Percentiles rank a stretch among this genome's conserved stretches.
Conservation (phyloP, 2,113 vertebrate genomes). For the Nasalis larvatus region DNA sequence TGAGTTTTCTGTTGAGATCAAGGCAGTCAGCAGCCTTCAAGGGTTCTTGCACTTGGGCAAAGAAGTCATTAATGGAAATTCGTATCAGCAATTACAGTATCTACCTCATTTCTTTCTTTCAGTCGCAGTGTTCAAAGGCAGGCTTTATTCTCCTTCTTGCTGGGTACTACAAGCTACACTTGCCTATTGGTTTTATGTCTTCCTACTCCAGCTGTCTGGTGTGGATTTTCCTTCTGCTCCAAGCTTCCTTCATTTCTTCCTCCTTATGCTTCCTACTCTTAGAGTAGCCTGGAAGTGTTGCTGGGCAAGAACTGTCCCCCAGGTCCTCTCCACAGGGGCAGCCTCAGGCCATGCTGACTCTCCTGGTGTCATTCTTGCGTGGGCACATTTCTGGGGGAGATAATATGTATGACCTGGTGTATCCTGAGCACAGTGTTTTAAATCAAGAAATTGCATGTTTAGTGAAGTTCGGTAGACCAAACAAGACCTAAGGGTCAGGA, state of each 20-base stretch:
- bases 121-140: background rate
- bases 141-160: background rate
- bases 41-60: background rate
- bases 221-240: background rate
- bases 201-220: background rate
- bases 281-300: background rate
- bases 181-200: background rate
- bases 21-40: background rate
- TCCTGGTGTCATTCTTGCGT: background rate
- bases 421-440: background rate
- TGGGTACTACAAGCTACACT: background rate
- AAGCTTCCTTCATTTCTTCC: background rate
- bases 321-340: background rate
- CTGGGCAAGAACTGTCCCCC: background rate
- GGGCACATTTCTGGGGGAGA: background rate
- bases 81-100: background rate
- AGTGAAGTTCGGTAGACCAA: constrained; percentile 13
- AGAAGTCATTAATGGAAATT: background rate
- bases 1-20: background rate
- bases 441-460: constrained; percentile 50
- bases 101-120: background rate
- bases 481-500: background rate
- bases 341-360: background rate
- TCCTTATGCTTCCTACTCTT: background rate
- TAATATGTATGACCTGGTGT: background rate